Evolutionary conservation across 1,140 invertebrate species (phyloP).

Genomic region (Drosophila funebris): DNA sequence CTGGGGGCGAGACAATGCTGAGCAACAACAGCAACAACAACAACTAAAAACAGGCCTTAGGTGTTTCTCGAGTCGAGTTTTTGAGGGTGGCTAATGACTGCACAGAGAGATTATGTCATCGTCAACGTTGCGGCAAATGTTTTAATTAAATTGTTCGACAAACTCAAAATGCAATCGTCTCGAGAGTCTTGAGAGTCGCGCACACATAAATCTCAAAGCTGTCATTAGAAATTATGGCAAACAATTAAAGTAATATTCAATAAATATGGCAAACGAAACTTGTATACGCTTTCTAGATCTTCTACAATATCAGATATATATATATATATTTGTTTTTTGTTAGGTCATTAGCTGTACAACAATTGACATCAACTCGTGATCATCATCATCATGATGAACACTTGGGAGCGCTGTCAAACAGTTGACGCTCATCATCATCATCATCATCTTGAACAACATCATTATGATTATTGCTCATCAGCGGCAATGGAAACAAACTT

Average conservation of each 20-base stretch:
- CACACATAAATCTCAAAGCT: constrained; percentile 50
- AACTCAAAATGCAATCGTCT: constrained; percentile 18
- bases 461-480: constrained; percentile 59
- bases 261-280: constrained; percentile 32
- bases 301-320: not conserved
- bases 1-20: constrained; percentile 43
- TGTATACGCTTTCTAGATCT: not conserved
- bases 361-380: constrained; percentile 5
- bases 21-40: constrained; percentile 14
- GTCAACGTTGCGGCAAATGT: constrained; percentile 31
- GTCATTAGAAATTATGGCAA: constrained; percentile 34
- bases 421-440: constrained; percentile 53
- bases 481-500: constrained; percentile 42
- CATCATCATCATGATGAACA: constrained; percentile 22
- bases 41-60: constrained; percentile 21
- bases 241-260: constrained; percentile 72
- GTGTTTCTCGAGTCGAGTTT: constrained; percentile 42
- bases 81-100: constrained; percentile 59
- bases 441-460: constrained; percentile 39
- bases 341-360: constrained; percentile 42
- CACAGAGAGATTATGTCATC: constrained; percentile 66
- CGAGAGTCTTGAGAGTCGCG: not conserved
- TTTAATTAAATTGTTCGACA: constrained; percentile 73
- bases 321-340: not conserved
- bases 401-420: constrained; percentile 49